A percentile compares a stretch with the other conserved stretches of the same genome.
Evolutionary conservation across 2,888 invertebrate species (phyloP).

Genomic region (Crossocerus cetratus): DNA sequence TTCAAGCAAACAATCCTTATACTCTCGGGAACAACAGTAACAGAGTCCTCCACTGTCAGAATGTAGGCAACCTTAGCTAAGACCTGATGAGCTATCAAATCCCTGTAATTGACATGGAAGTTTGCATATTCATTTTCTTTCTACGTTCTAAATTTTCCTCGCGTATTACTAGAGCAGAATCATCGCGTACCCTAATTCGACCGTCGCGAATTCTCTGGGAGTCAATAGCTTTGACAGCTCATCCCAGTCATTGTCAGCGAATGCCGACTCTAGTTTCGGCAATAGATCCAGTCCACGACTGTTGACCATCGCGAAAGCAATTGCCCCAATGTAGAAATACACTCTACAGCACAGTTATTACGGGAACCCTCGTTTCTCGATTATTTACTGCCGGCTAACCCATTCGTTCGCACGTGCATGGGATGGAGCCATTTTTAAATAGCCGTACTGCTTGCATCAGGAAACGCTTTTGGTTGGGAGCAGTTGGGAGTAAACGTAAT

Average conservation of each 20-base stretch:
- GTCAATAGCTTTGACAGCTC: constrained; percentile 55
- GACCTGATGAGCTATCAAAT: constrained; percentile 48
- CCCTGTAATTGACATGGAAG: constrained; percentile 49
- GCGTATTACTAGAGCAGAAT: background rate
- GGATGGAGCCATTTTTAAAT: constrained; percentile 33
- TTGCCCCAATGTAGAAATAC: no score
- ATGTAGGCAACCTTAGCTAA: constrained; percentile 65
- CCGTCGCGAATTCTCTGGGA: constrained; percentile 61
- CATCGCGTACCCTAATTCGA: constrained; percentile 36
- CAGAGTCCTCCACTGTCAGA: constrained; percentile 44
- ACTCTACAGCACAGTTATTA: no score
- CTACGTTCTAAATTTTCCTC: no score
- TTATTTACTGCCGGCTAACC: background rate
- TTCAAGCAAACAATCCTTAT: constrained; percentile 66
- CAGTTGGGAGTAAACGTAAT: no score
- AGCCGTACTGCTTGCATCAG: background rate
- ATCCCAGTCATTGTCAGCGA: constrained; percentile 61
- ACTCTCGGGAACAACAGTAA: constrained; percentile 43
- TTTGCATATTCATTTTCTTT: no score
- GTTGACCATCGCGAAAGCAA: no score
- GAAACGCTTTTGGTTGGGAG: no score
- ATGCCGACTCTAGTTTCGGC: constrained; percentile 21
- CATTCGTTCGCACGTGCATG: background rate
- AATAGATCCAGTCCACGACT: constrained; percentile 19
- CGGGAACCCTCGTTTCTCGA: no score